These are phyloP conservation scores for Pachypanchax playfairii DNA, from an alignment of 2,113 vertebrate genomes.

Conservation along the genomic window DNA sequence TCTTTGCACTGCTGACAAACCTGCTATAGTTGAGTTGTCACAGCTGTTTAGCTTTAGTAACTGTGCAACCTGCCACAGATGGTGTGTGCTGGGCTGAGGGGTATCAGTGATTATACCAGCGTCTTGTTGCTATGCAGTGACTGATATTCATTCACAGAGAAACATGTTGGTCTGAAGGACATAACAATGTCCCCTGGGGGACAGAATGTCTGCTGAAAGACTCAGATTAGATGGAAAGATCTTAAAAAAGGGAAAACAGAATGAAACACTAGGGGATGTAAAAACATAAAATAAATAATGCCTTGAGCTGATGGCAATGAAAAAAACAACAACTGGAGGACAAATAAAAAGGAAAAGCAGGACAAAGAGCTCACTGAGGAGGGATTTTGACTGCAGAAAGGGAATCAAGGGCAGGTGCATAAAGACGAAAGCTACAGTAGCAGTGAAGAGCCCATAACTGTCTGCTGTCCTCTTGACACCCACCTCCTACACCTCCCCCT, in stretches of 20 bases:
- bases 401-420: constrained; percentile 19
- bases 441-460: constrained; percentile 48
- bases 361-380: constrained; percentile 31
- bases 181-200: not conserved
- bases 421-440: constrained; percentile 35
- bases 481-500: constrained; percentile 56
- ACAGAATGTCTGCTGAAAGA: constrained; percentile 6
- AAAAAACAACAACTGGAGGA: constrained; percentile 23
- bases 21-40: constrained; percentile 1
- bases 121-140: constrained; percentile 47
- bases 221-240: not conserved
- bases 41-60: constrained; percentile 22
- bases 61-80: constrained; percentile 50
- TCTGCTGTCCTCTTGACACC: constrained; percentile 63
- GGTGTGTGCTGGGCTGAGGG: constrained; percentile 44
- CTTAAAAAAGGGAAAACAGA: not conserved
- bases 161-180: constrained; percentile 18
- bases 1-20: constrained; percentile 20
- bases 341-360: constrained; percentile 47
- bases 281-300: constrained; percentile 12
- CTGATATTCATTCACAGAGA: constrained; percentile 32
- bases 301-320: constrained; percentile 19
- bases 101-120: constrained; percentile 25
- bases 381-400: constrained; percentile 15
- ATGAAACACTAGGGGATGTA: not conserved